These are phyloP conservation scores for Quadroppia sp. DNA, from an alignment of 2,888 invertebrate genomes.

Conservation along the genomic window DNA sequence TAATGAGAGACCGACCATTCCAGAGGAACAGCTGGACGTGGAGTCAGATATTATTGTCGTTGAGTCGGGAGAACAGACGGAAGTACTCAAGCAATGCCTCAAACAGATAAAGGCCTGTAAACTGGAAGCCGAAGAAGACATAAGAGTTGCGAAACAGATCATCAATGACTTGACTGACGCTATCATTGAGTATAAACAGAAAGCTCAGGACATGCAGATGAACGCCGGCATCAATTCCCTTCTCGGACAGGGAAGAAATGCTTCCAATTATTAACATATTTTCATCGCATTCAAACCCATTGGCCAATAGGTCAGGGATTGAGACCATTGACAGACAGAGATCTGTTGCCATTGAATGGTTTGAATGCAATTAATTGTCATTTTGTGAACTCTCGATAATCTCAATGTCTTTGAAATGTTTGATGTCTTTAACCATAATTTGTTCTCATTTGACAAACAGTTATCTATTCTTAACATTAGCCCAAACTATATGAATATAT, in stretches of 20 bases:
- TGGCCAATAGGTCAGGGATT: too few relatives aligned
- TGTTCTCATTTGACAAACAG: too few relatives aligned
- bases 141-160: slow-evolving; percentile 33
- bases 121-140: slow-evolving; percentile 33
- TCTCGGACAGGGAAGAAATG: neutral
- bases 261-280: neutral
- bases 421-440: too few relatives aligned
- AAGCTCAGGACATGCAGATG: neutral
- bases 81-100: slow-evolving; percentile 4
- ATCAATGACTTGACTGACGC: slow-evolving; percentile 26
- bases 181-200: slow-evolving; percentile 27
- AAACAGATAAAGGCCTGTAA: slow-evolving; percentile 25
- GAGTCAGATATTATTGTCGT: slow-evolving; percentile 30
- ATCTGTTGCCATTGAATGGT: too few relatives aligned
- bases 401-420: too few relatives aligned
- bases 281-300: neutral
- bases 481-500: too few relatives aligned
- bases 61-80: slow-evolving; percentile 17
- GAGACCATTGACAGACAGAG: too few relatives aligned
- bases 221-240: slow-evolving; percentile 10
- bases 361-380: too few relatives aligned
- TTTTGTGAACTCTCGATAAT: too few relatives aligned
- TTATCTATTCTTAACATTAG: too few relatives aligned
- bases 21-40: slow-evolving; percentile 24
- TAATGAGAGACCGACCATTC: slow-evolving; percentile 33